phyloP scores from a whole-genome alignment of 2,113 vertebrate genomes.

The Mohoua ochrocephala region DNA sequence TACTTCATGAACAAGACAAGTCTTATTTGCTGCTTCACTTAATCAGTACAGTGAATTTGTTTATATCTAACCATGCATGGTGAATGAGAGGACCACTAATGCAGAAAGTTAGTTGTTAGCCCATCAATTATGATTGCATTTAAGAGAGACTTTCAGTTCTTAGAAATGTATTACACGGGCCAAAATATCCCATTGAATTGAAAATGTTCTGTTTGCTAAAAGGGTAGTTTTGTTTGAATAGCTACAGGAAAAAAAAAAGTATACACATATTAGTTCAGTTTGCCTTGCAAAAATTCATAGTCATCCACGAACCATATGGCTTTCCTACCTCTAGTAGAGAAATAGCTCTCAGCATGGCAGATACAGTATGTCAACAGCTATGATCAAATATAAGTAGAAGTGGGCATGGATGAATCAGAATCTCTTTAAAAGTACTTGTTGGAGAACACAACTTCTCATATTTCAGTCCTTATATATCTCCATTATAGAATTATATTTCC shows the following conservation, averaged over 20 bases:
- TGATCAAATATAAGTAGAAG: conserved; percentile 51
- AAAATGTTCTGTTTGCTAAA: not conserved
- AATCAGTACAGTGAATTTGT: not conserved
- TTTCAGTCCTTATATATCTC: conserved; percentile 20
- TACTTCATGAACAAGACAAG: not conserved
- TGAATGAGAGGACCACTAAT: not conserved
- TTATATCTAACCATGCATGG: not conserved
- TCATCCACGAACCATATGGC: conserved; percentile 45
- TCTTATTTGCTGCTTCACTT: conserved; percentile 20
- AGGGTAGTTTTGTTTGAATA: conserved; percentile 8
- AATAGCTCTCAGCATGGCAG: conserved; percentile 20
- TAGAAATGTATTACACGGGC: not conserved
- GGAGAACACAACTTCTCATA: conserved; percentile 9
- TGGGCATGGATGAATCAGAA: conserved; percentile 54
- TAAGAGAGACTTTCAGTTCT: not conserved
- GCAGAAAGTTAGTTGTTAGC: not conserved
- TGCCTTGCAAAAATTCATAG: conserved; percentile 27
- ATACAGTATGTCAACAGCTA: conserved; percentile 42
- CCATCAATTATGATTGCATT: not conserved
- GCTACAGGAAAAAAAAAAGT: not conserved
- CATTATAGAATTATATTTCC: conserved; percentile 16
- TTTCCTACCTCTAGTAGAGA: conserved; percentile 39
- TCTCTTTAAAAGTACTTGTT: not conserved
- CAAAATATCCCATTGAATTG: not conserved
- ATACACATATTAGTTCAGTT: not conserved